Base-by-base conservation (phyloP, 2,113 vertebrate genomes). In the human (Homo sapiens) region DNA sequence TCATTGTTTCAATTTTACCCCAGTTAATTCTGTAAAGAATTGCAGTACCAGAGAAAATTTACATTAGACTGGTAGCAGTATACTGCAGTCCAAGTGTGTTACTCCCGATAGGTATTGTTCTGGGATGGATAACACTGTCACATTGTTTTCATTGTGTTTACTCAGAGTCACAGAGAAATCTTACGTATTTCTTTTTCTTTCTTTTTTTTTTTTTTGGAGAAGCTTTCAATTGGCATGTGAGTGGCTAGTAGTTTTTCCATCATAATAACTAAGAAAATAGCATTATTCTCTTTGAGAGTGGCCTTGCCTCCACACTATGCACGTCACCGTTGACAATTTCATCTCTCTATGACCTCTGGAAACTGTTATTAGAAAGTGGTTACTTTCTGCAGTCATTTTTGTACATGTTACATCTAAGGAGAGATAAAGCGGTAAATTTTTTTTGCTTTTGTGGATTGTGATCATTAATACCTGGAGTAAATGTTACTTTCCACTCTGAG, bases 391-490 rank as follows among this genome's bases (percentile, higher is more conserved):
- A 73, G 66, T 93, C 78, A 86, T 91, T 96, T 96, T 75, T 79
- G 40, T 89, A 35, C 81, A n/a, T 52, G 16, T 79, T 93, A 59
- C 59, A 86, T 83, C 79, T 79, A 82, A 97, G 48, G 52, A 97
- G 50, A 96, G 87, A 95, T 52, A 96, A 94, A 96, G 80, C 72
- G 61, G 83, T 87, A 64, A 68, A 38, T 82, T 94, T 78, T 96
- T 92, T 92, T 97, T 89, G 66, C 90, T 86, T 96, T 89, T 93
- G 87, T 95, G 68, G 55, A 84, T 96, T 98, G 92, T 96, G 30
- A 83, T 70, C 83, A 90, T 96, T 96, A 96, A 92, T 93, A 93
- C 59, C 76, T 90, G 57, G 70, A 92, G 75, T 97, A 97, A 96
- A 97, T 96, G 86, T 96, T 97, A 93, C 92, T 83, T 95, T 95